Evolutionary conservation across 1,140 invertebrate species (phyloP).

Genomic region (Drosophila lowei): DNA sequence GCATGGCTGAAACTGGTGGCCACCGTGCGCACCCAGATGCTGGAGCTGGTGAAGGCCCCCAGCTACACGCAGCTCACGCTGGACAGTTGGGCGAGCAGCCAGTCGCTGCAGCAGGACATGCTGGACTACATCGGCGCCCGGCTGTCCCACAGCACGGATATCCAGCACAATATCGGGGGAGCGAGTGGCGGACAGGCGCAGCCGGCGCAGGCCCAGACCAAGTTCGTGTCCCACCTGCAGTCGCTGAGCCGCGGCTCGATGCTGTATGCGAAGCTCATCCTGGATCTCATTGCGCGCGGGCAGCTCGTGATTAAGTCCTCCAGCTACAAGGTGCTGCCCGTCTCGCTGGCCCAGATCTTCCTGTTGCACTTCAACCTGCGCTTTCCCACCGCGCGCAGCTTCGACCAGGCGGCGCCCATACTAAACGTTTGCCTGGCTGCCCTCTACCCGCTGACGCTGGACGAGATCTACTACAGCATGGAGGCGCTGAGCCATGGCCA

Average conservation of each 20-base stretch:
- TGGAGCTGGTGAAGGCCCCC: conserved; percentile 92
- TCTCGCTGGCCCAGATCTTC: conserved; percentile 96
- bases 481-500: conserved; percentile 92
- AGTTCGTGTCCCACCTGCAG: conserved; percentile 94
- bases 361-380: conserved; percentile 95
- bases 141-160: conserved; percentile 89
- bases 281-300: conserved; percentile 97
- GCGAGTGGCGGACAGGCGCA: conserved; percentile 19
- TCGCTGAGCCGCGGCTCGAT: conserved; percentile 94
- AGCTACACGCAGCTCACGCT: conserved; percentile 90
- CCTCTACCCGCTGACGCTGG: conserved; percentile 93
- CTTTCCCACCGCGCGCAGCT: conserved; percentile 95
- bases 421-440: conserved; percentile 95
- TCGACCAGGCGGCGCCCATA: conserved; percentile 93
- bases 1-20: conserved; percentile 95
- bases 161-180: conserved; percentile 91
- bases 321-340: conserved; percentile 96
- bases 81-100: conserved; percentile 87
- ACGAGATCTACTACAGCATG: conserved; percentile 97
- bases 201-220: conserved; percentile 85
- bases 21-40: conserved; percentile 92
- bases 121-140: conserved; percentile 93
- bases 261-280: conserved; percentile 94
- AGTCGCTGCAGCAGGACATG: conserved; percentile 91
- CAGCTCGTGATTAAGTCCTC: conserved; percentile 96